Base-by-base conservation (phyloP, 1,140 invertebrate species). In the Ceratoteleas bidentatus region DNA sequence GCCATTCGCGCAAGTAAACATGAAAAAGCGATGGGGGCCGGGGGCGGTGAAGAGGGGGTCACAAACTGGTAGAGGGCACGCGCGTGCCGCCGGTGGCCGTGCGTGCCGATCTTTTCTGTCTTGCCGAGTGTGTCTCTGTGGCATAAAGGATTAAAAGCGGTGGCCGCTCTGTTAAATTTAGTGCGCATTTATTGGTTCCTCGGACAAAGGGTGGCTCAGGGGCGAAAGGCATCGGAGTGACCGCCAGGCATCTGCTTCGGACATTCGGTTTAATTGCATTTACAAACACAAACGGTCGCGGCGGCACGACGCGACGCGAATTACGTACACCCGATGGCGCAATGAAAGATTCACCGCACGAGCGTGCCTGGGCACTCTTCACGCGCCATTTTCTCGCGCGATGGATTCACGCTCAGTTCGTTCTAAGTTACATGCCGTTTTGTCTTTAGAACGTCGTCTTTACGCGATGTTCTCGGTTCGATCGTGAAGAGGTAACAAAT, bases 251-350 rank as follows among this genome's bases (percentile, higher is more conserved):
- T 87, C 88, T 89, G 88, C 85, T 86, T 85, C 84, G 87, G 88
- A 89, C 88, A 87, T 88, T 87, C 85, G 70, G 80, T 86, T 85
- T 89, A 87, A 89, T 89, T 89, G 87, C 88, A 86, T 87, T 89
- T 87, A 83, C 86, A 85, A 84, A 85, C 70, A 81, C 81, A 77
- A 80, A 80, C 76, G 81, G 80, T 15, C 40, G 68, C 64, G 50
- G 74, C 84, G 74, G 75, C 43, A 69, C 62, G 74, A 82, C 72
- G 79, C 79, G 79, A 66, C 68, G 64, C 74, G 80, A 77, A 66
- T 80, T 72, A 79, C 81, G 70, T 74, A 77, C 73, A 69, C 56
- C 58, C 60, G 65, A 81, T 45, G 13, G 49, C 50, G 16, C 8
- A 60, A 52, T 54, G 62, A 72, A 77, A 65, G 60, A 49, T 49